Base-by-base conservation (phyloP, 2,888 invertebrate genomes). In the Balanococcus diminutus region DNA sequence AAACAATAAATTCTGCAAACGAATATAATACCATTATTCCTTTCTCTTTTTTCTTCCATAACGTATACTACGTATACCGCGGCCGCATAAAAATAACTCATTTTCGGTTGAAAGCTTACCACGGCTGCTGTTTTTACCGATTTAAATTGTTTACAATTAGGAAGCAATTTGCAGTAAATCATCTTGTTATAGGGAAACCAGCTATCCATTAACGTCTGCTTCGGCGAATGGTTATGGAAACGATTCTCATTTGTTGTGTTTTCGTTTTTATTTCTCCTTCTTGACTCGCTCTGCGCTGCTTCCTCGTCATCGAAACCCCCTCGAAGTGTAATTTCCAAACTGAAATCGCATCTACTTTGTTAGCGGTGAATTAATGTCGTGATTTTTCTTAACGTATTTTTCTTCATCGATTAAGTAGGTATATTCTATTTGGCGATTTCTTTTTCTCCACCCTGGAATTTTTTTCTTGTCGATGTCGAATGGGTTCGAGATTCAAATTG, bases 61-160 rank as follows among this genome's bases (percentile, higher is more conserved):
- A n/a, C n/a, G n/a, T n/a, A n/a, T n/a, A n/a, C n/a, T n/a, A n/a
- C n/a, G n/a, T n/a, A n/a, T n/a, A n/a, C n/a, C n/a, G n/a, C 72
- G 25, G 31, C 28, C 31, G 72, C 25, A 72, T 72, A 72, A 72
- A 72, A 72, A 72, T 72, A 72, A 72, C 72, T 72, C 72, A 72
- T 72, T 72, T 72, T 72, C 72, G 72, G 72, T 31, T 72, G 72
- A 72, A 72, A 72, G 72, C 72, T 72, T 72, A 72, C 72, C 72
- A 31, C 72, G 72, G 72, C 72, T 72, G 72, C 72, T 72, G 72
- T 72, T 72, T 72, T 72, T 72, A 31, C 72, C 72, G 72, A 72
- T 72, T 72, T 72, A 72, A 72, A 72, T 72, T 31, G 72, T 72
- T 72, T 72, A 72, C 72, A 72, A 72, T 72, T 72, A 72, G 72